phyloP scores from a whole-genome alignment of 2,888 invertebrate genomes.

The Serrognathus titanus region DNA sequence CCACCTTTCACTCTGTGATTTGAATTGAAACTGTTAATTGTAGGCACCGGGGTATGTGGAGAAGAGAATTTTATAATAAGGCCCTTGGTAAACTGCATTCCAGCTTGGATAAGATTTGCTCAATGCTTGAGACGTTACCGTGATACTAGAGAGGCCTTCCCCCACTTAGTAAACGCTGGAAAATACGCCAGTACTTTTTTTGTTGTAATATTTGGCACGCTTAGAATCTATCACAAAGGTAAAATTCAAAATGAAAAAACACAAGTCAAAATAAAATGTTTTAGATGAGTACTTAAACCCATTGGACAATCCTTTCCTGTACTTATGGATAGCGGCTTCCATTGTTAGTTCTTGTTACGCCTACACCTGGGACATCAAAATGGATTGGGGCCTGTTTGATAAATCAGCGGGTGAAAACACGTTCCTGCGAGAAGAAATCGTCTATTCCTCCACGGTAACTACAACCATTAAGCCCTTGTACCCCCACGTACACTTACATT shows the following conservation, averaged over 20 bases:
- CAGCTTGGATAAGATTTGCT: slow-evolving; percentile 82
- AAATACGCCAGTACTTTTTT: slow-evolving; percentile 76
- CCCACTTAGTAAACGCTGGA: slow-evolving; percentile 80
- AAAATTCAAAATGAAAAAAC: slow-evolving; percentile 6
- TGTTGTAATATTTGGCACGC: slow-evolving; percentile 60
- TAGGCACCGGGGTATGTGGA: slow-evolving; percentile 53
- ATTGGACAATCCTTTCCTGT: slow-evolving; percentile 63
- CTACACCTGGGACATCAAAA: slow-evolving; percentile 82
- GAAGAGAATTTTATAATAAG: slow-evolving; percentile 51
- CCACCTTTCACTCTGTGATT: background rate
- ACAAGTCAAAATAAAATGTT: slow-evolving; percentile 20
- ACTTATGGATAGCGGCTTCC: slow-evolving; percentile 66
- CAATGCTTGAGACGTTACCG: slow-evolving; percentile 80
- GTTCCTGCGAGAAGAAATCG: slow-evolving; percentile 74
- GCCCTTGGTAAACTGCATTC: slow-evolving; percentile 72
- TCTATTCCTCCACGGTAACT: slow-evolving; percentile 69
- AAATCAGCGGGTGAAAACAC: slow-evolving; percentile 71
- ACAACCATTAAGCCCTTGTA: background rate
- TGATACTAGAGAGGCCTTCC: slow-evolving; percentile 74
- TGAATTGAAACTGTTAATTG: slow-evolving; percentile 9
- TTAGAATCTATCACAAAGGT: slow-evolving; percentile 43
- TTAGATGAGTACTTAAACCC: slow-evolving; percentile 50
- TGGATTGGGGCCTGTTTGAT: slow-evolving; percentile 86
- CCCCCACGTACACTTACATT: background rate
- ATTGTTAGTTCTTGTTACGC: slow-evolving; percentile 74